Conservation (phyloP, 1,140 invertebrate species). For the Scaptodrosophila lebanonensis region DNA sequence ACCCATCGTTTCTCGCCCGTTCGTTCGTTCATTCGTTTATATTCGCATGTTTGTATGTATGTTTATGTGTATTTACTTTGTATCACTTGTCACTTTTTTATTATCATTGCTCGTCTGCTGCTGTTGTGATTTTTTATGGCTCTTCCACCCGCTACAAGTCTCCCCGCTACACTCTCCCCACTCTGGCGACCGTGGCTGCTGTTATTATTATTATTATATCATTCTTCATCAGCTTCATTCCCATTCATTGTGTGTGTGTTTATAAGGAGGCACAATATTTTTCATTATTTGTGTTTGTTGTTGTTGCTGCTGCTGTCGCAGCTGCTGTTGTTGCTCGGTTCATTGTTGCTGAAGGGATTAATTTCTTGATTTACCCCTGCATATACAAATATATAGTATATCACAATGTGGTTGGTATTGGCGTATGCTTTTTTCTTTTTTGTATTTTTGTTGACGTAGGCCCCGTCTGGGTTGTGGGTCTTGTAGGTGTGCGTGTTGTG, state of each 20-base stretch:
- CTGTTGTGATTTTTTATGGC: slow-evolving; percentile 64
- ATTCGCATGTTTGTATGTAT: slow-evolving; percentile 43
- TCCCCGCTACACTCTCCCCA: slow-evolving; percentile 19
- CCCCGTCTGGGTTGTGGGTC: too few relatives aligned
- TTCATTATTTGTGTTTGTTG: slow-evolving; percentile 67
- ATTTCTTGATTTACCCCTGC: slow-evolving; percentile 72
- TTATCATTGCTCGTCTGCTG: slow-evolving; percentile 42
- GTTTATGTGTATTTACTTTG: slow-evolving; percentile 59
- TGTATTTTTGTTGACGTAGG: background rate
- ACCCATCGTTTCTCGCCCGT: background rate
- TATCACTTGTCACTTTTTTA: slow-evolving; percentile 74
- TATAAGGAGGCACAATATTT: slow-evolving; percentile 58
- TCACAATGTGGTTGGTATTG: too few relatives aligned
- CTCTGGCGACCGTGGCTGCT: slow-evolving; percentile 18
- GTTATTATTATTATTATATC: slow-evolving; percentile 71
- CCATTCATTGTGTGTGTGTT: slow-evolving; percentile 66
- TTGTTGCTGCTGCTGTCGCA: slow-evolving; percentile 52
- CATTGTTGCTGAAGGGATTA: slow-evolving; percentile 59
- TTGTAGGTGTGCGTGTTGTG: too few relatives aligned
- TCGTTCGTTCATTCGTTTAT: slow-evolving; percentile 34
- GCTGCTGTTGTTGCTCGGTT: slow-evolving; percentile 3
- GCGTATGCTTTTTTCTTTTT: background rate
- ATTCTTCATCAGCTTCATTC: slow-evolving; percentile 72
- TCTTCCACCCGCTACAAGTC: slow-evolving; percentile 49
- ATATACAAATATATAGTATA: background rate